Conservation (phyloP, 2,888 invertebrate genomes). For the Xanthia icteritia region DNA sequence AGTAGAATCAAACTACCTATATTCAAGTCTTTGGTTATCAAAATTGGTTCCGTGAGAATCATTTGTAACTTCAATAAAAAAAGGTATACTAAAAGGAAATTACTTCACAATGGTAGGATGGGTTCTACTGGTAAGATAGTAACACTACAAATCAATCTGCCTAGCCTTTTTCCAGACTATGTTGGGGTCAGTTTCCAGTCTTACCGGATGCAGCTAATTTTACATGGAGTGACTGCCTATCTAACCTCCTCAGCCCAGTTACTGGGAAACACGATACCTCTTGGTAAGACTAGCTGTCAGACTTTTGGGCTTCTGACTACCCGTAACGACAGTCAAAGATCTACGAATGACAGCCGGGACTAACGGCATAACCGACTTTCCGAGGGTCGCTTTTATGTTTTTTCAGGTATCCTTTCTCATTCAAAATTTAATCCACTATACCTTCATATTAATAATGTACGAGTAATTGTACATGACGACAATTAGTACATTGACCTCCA, state of each 20-base stretch:
- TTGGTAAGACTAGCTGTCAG: background rate
- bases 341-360: background rate
- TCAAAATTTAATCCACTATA: conserved; percentile 4
- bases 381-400: background rate
- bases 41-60: background rate
- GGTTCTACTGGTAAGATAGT: background rate
- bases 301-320: background rate
- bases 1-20: background rate
- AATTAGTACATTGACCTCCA: conserved; percentile 22
- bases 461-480: conserved; percentile 17
- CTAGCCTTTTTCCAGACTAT: background rate
- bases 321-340: background rate
- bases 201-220: background rate
- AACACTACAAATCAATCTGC: background rate
- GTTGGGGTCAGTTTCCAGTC: background rate
- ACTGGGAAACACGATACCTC: too few species aligned
- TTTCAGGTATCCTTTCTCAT: background rate
- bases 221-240: background rate
- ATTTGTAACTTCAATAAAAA: background rate
- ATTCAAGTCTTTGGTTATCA: background rate
- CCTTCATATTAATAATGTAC: conserved; percentile 11
- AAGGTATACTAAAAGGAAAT: background rate
- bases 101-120: background rate
- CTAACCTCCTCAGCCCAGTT: background rate
- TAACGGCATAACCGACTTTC: too few species aligned